phyloP scores from a whole-genome alignment of 2,797 vertebrate genomes.

The Protosalanx chinensis region DNA sequence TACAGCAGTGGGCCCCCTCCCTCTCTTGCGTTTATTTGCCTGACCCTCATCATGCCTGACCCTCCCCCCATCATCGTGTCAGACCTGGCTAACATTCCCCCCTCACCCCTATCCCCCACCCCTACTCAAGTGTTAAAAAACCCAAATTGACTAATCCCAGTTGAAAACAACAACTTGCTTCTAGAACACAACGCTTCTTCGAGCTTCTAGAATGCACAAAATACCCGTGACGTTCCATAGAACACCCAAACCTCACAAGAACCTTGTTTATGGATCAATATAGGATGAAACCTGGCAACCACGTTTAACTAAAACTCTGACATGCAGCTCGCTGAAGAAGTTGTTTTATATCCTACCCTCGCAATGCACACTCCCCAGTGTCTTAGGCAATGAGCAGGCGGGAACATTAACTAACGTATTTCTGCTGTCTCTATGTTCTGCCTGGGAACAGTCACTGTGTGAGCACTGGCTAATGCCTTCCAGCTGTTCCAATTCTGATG shows the following conservation, averaged over 20 bases:
- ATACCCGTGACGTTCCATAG: no score
- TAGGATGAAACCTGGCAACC: no score
- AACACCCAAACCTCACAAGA: no score
- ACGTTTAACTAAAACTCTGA: slow-evolving; percentile 56
- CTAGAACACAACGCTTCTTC: no score
- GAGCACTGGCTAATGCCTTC: slow-evolving; percentile 60
- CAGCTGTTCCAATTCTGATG: slow-evolving; percentile 70
- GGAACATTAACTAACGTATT: slow-evolving; percentile 65
- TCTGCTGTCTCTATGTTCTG: slow-evolving; percentile 42
- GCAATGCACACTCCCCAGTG: slow-evolving; percentile 59
- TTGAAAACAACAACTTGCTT: no score
- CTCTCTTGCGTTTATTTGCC: slow-evolving; percentile 6
- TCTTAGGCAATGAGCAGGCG: slow-evolving; percentile 53
- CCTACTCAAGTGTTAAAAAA: no score
- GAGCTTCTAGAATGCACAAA: no score
- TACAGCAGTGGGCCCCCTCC: slow-evolving; percentile 25
- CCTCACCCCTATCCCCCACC: slow-evolving; percentile 11
- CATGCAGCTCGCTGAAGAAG: slow-evolving; percentile 61
- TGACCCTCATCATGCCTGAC: slow-evolving; percentile 9
- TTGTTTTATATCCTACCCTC: slow-evolving; percentile 60
- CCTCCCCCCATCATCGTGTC: background rate
- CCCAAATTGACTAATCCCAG: no score
- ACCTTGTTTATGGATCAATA: no score
- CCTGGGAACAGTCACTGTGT: slow-evolving; percentile 19
- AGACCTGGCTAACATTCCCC: no score